phyloP scores from a whole-genome alignment of 2,797 vertebrate species.

The Merluccius polli region DNA sequence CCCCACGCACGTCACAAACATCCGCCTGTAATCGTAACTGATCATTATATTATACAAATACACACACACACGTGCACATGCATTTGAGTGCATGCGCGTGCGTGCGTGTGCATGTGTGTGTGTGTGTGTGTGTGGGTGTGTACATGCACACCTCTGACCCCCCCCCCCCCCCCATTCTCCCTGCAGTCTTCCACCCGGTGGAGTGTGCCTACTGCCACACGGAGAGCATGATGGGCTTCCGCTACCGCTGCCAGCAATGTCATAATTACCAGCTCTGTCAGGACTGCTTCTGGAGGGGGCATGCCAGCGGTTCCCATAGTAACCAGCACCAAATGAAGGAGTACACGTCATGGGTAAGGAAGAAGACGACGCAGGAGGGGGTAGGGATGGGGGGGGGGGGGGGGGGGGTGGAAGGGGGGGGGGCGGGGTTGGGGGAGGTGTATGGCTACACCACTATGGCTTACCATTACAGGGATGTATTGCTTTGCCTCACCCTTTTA shows the following conservation, averaged over 20 bases:
- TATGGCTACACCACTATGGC: conserved; percentile 55
- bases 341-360: conserved; percentile 95
- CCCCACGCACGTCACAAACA: neutral
- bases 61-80: conserved; percentile 14
- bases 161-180: neutral
- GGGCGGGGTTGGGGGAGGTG: conserved; percentile 41
- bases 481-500: neutral
- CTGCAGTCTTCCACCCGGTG: conserved; percentile 95
- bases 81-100: neutral
- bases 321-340: conserved; percentile 99
- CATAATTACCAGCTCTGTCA: conserved; percentile 99
- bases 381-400: conserved; percentile 24
- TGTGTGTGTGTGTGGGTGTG: conserved; percentile 3
- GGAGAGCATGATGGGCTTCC: conserved; percentile 99
- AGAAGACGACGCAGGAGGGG: neutral
- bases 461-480: conserved; percentile 37
- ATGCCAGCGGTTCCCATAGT: conserved; percentile 97
- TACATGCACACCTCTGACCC: neutral
- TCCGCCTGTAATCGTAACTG: neutral
- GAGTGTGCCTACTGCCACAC: conserved; percentile 98
- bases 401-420: conserved; percentile 16
- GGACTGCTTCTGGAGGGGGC: conserved; percentile 99
- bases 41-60: neutral
- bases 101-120: neutral
- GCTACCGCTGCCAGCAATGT: conserved; percentile 99